These are phyloP conservation scores for Lamellibrachia satsuma DNA, from an alignment of 2,888 invertebrate genomes.

Conservation along the genomic window DNA sequence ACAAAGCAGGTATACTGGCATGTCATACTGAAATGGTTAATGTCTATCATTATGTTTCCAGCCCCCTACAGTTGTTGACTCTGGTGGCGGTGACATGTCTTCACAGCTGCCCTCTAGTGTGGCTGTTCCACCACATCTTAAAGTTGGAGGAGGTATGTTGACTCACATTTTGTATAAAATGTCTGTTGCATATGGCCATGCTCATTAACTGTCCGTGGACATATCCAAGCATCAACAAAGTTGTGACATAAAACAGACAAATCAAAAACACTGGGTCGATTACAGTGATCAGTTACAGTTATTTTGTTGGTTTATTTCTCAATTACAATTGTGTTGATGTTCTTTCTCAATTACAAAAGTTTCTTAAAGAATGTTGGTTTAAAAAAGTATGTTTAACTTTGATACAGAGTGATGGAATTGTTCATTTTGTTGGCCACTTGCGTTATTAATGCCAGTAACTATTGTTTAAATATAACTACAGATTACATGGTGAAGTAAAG, in stretches of 20 bases:
- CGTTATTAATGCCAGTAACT: no score
- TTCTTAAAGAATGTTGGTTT: neutral
- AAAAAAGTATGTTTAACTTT: neutral
- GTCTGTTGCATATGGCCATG: no score
- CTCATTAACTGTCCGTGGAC: neutral
- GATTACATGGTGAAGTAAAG: no score
- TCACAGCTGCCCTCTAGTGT: neutral
- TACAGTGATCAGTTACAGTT: neutral
- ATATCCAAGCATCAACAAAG: neutral
- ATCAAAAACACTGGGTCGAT: neutral
- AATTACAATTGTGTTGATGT: neutral
- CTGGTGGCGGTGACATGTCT: neutral
- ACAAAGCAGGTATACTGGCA: no score
- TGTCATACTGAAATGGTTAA: no score
- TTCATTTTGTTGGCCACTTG: no score
- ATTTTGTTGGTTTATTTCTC: neutral
- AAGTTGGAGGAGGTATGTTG: neutral
- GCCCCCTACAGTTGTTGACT: neutral
- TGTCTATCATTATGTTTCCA: neutral
- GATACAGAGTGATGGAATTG: neutral
- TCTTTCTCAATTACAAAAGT: neutral
- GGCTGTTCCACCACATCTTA: constrained; percentile 2
- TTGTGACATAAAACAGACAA: neutral
- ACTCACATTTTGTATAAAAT: no score
- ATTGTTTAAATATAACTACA: no score